A percentile compares a stretch with the other conserved stretches of the same genome.
Conservation (phyloP, 2,797 vertebrate species). For the Chiloscyllium punctatum region DNA sequence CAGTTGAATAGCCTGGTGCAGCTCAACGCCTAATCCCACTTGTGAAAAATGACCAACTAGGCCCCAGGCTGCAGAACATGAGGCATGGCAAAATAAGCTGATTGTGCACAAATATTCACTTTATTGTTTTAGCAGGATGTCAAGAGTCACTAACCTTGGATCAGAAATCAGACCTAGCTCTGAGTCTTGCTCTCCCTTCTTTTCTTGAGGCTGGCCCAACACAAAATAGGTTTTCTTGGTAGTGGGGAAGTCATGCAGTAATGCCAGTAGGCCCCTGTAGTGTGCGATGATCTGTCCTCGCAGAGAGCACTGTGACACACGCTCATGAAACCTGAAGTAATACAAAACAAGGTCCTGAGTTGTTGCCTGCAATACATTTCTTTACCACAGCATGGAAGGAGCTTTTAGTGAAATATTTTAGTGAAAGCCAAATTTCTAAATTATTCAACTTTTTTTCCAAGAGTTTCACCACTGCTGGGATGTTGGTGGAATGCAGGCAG, state of each 20-base stretch:
- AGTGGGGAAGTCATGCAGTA: slow-evolving; percentile 55
- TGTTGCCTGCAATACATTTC: neutral
- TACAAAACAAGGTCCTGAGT: neutral
- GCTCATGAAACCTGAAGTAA: slow-evolving; percentile 52
- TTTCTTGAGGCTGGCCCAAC: slow-evolving; percentile 46
- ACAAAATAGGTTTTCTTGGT: slow-evolving; percentile 59
- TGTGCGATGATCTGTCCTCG: slow-evolving; percentile 57
- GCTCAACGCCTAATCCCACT: neutral
- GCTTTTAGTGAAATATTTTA: neutral
- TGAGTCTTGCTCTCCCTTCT: slow-evolving; percentile 45
- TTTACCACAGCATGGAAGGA: neutral
- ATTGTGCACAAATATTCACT: neutral
- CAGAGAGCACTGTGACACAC: slow-evolving; percentile 53
- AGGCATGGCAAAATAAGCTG: neutral
- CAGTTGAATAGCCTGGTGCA: neutral
- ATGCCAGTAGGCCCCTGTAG: slow-evolving; percentile 53
- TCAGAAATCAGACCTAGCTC: slow-evolving; percentile 48
- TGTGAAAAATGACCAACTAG: neutral
- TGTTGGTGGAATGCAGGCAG: neutral
- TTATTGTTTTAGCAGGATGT: neutral
- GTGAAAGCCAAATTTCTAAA: neutral
- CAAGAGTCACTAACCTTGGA: slow-evolving; percentile 50
- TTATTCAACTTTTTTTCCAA: no score
- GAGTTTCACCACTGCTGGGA: neutral
- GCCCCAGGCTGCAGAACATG: neutral